A percentile compares a stretch with the other conserved stretches of the same genome.
These are phyloP conservation scores for Penaeus vannamei DNA, from an alignment of 1,140 invertebrate genomes.

Conservation along the genomic window DNA sequence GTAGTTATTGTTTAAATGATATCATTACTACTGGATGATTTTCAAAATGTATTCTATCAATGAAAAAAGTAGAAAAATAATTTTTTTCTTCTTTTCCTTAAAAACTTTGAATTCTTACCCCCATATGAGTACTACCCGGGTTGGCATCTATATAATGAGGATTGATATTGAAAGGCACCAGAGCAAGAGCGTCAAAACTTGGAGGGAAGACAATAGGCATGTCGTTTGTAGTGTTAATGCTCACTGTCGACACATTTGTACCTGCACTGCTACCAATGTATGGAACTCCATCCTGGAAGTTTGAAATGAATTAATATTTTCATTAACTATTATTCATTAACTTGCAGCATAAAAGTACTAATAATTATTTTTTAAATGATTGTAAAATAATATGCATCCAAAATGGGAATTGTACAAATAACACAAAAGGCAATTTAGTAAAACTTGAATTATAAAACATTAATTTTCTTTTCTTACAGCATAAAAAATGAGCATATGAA, in stretches of 20 bases:
- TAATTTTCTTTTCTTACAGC: too few relatives aligned
- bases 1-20: too few relatives aligned
- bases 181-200: conserved; percentile 80
- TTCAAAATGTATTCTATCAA: too few relatives aligned
- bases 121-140: conserved; percentile 72
- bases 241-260: conserved; percentile 84
- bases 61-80: too few relatives aligned
- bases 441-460: too few relatives aligned
- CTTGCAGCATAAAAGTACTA: neutral
- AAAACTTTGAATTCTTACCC: conserved; percentile 39
- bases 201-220: conserved; percentile 88
- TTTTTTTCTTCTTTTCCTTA: too few relatives aligned
- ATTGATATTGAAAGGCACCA: conserved; percentile 90
- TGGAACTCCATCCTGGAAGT: conserved; percentile 76
- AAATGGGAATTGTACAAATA: too few relatives aligned
- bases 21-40: too few relatives aligned
- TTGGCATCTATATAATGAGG: conserved; percentile 84
- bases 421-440: too few relatives aligned
- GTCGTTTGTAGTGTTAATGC: conserved; percentile 87
- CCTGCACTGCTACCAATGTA: conserved; percentile 88
- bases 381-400: too few relatives aligned
- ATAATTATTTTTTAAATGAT: too few relatives aligned
- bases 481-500: too few relatives aligned
- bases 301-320: neutral
- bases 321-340: neutral